Evolutionary conservation across 2,797 vertebrate genomes (phyloP), one percentile per base, ranked within the genome.

Genomic region (Chelon labrosus): DNA sequence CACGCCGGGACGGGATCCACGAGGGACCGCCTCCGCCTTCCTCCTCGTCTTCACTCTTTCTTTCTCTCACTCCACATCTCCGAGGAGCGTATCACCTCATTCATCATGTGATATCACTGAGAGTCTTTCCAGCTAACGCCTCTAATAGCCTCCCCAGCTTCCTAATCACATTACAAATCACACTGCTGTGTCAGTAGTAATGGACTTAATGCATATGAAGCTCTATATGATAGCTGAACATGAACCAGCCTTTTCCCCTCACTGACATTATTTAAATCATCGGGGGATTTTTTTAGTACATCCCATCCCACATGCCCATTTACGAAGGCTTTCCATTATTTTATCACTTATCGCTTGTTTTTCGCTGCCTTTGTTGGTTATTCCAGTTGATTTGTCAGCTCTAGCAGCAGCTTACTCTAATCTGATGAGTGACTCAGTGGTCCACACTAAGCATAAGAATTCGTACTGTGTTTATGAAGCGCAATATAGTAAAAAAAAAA

Each of bases 161-260:
- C 62, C 73, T 90, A 87, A 91, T 91, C 82, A 81, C 87, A 71
- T 92, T 85, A 85, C 86, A 90, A 86, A 91, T 91, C 86, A 88
- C 63, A 44, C 60, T 61, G 75, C 75, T 79, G 71, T 73, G 84
- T 83, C 83, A 85, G 69, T 25, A 62, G 52, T 83, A 86, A 88
- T 79, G 79, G 81, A 78, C 54, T 62, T 67, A 83, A 70, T 69
- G 75, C 76, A 75, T 27, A 49, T 55, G 60, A 16, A 51, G 65
- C 65, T 72, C 17, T 19, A 31, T 44, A 19, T 82, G 51, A 80
- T 44, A 71, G 38, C 49, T 25, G 14, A 60, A 35, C 42, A 37
- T 7, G 25, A 20, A 67, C 17, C 44, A 14, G 59, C 46, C 50
- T 59, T 55, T 75, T 69, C 56, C 41, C 49, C 58, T n/a, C 31